Base-by-base conservation (phyloP, 30 jellyfish, hydroid and myxozoan genomes). In the Sanderia malayensis region DNA sequence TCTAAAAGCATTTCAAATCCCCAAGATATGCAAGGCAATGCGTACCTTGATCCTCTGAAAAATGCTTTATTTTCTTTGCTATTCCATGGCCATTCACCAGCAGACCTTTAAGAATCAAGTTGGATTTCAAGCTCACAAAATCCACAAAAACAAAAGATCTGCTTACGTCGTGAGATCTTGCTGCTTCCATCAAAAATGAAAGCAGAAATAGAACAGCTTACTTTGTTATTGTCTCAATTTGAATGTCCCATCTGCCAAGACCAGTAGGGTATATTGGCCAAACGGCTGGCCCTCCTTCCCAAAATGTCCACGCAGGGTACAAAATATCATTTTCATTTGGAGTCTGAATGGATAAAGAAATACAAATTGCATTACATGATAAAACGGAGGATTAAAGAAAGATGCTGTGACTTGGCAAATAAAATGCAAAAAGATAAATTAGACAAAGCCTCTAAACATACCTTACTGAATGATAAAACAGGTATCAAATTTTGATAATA, bases 201-300 rank as follows among this genome's bases (percentile, higher is more conserved):
- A 21, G 18, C 17, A 0, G 0, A 0, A 44, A 25, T 68, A 0
- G 20, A 41, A 18, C 27, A 18, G 4, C 27, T 55, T 81, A 80
- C 97, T 44, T 80, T 1, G 83, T 44, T 41, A 88, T 72, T 2
- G 46, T 70, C 18, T 88, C 92, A 22, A 44, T 32, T 41, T 79
- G 85, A 23, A 88, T 31, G 67, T 88, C 97, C 97, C 97, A 88
- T 73, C 97, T 31, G 24, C 97, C 97, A 46, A 88, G 34, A 22
- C 97, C 97, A 66, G 92, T 81, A 32, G 97, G 97, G 52, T 80
- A 88, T 31, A 86, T 86, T 47, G 97, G 95, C 94, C 97, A 76
- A 1, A 88, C 82, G 13, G 97, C 97, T 44, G 97, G 97, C 11
- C 97, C 97, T 23, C 97, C 97, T 66, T 80, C 97, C 97, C 97